Percentiles rank a stretch among this genome's conserved stretches.
These are phyloP conservation scores for Drosophila infuscata DNA, from an alignment of 2,888 invertebrate species.

Conservation along the genomic window DNA sequence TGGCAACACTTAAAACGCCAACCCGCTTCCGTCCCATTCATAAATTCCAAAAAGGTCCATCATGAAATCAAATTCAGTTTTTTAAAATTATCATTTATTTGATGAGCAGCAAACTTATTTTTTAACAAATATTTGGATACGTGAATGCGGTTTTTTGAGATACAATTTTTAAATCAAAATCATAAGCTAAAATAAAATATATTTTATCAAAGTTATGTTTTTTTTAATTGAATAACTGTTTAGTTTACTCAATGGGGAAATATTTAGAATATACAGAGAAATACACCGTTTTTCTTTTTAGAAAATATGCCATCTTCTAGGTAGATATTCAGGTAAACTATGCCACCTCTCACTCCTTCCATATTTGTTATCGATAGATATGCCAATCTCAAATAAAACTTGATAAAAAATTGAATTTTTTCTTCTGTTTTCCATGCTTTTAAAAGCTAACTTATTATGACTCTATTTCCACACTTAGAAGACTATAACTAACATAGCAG, in stretches of 20 bases:
- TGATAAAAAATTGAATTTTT: rapidly evolving
- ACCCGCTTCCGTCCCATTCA: conserved; percentile 65
- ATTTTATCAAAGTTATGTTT: not conserved
- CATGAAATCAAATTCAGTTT: conserved; percentile 10
- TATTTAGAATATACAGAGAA: not conserved
- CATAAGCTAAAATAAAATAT: too few relatives aligned
- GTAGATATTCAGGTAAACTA: not conserved
- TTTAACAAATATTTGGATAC: not conserved
- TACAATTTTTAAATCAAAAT: too few relatives aligned
- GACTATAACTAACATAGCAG: not conserved
- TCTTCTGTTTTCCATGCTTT: not conserved
- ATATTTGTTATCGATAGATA: rapidly evolving
- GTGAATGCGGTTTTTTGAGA: not conserved
- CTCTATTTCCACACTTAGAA: not conserved
- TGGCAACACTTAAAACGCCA: conserved; percentile 47
- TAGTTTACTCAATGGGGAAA: not conserved
- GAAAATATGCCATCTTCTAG: too few relatives aligned
- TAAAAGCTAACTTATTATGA: rapidly evolving
- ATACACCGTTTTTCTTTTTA: too few relatives aligned
- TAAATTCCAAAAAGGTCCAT: not conserved
- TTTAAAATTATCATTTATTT: conserved; percentile 3
- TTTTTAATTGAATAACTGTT: not conserved
- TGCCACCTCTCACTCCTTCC: not conserved
- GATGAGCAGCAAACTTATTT: not conserved
- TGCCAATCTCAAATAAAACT: not conserved